Evolutionary conservation across 2,797 vertebrate species (phyloP).

Genomic region (Chromis chromis): DNA sequence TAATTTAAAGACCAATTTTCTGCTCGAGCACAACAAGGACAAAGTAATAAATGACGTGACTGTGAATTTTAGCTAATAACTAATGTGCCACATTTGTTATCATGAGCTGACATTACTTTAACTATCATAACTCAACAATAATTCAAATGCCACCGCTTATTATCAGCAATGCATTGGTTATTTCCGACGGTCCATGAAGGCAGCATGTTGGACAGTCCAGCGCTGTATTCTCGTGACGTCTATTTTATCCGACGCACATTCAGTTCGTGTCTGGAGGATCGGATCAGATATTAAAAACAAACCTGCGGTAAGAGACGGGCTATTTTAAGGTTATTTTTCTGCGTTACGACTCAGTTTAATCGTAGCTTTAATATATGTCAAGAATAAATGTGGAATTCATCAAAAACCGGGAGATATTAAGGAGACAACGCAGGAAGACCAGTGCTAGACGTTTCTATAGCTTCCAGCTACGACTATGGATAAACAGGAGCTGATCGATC

Average conservation of each 20-base stretch:
- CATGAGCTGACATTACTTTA: background rate
- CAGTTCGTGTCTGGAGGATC: constrained; percentile 9
- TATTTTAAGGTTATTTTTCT: background rate
- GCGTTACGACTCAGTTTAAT: accelerated
- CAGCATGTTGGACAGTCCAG: background rate
- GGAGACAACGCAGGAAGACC: background rate
- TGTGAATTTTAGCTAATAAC: background rate
- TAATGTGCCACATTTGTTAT: background rate
- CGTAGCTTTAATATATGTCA: accelerated
- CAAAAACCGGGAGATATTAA: background rate
- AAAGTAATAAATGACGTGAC: too few species aligned
- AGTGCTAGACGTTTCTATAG: background rate
- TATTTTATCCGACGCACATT: constrained; percentile 36
- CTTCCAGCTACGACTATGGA: accelerated
- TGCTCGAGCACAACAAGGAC: too few species aligned
- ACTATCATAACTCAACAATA: background rate
- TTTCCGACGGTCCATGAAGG: constrained; percentile 32
- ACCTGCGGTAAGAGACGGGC: constrained; percentile 42
- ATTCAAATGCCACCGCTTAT: accelerated
- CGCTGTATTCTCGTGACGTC: constrained; percentile 64
- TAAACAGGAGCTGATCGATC: background rate
- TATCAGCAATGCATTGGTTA: accelerated
- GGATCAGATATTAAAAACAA: background rate
- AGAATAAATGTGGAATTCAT: accelerated
- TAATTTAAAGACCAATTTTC: too few species aligned